Conservation (phyloP, 2,113 vertebrate genomes). For the Egretta garzetta region DNA sequence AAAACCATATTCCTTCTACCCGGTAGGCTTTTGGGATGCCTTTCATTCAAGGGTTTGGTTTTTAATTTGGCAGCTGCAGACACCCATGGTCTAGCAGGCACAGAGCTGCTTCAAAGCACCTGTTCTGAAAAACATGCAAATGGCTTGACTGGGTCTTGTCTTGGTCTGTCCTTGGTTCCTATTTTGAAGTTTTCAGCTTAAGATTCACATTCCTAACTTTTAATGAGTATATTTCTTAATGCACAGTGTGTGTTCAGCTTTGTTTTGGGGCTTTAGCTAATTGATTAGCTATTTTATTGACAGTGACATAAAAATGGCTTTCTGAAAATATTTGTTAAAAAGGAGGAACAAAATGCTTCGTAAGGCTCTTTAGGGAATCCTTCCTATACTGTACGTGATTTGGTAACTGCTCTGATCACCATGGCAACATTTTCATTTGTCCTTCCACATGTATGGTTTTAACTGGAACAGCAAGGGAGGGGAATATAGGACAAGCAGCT, state of each 20-base stretch:
- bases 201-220: neutral
- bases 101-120: neutral
- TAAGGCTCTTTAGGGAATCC: conserved; percentile 60
- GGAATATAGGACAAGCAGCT: conserved; percentile 46
- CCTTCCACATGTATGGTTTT: conserved; percentile 44
- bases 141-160: neutral
- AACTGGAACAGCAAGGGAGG: conserved; percentile 43
- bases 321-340: conserved; percentile 40
- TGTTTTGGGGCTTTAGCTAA: neutral
- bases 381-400: conserved; percentile 37
- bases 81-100: neutral
- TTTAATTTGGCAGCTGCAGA: neutral
- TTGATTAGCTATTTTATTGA: neutral
- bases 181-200: neutral
- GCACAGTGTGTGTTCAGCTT: neutral
- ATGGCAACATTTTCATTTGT: conserved; percentile 67
- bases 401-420: conserved; percentile 42
- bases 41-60: neutral
- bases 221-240: neutral
- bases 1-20: neutral
- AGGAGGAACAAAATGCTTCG: conserved; percentile 28
- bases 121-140: neutral
- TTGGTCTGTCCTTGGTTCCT: neutral
- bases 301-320: conserved; percentile 5
- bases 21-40: neutral